These are phyloP conservation scores for Drosophila nasuta DNA, from an alignment of 1,140 invertebrate species.

Conservation along the genomic window DNA sequence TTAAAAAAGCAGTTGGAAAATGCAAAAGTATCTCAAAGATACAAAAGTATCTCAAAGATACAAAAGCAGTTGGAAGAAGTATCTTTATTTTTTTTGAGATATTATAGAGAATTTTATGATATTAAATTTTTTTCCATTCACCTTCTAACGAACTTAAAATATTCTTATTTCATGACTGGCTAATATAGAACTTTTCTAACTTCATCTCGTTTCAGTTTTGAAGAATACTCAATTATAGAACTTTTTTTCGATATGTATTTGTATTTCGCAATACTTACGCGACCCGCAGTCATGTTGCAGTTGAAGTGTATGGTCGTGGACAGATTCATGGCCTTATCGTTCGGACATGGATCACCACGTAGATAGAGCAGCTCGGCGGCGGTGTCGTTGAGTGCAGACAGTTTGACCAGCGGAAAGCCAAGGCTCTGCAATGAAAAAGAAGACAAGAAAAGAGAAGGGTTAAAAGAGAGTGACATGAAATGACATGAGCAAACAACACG, in stretches of 20 bases:
- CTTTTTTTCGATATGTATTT: not conserved
- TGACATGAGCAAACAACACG: constrained; percentile 44
- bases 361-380: constrained; percentile 83
- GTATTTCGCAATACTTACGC: constrained; percentile 74
- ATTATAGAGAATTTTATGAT: no score
- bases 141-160: no score
- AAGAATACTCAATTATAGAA: no score
- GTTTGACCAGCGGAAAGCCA: constrained; percentile 84
- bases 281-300: constrained; percentile 82
- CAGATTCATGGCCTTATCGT: constrained; percentile 76
- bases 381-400: constrained; percentile 73
- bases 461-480: not conserved
- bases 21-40: no score
- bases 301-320: constrained; percentile 85
- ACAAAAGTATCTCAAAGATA: no score
- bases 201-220: no score
- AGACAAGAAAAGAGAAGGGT: not conserved
- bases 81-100: no score
- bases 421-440: constrained; percentile 81
- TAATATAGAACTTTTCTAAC: no score
- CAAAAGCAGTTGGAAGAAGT: no score
- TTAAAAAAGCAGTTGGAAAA: no score
- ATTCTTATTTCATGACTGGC: no score
- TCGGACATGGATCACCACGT: constrained; percentile 84
- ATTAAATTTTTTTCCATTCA: no score